phyloP scores from a whole-genome alignment of 1,140 invertebrate genomes.

The Dreissena polymorpha region DNA sequence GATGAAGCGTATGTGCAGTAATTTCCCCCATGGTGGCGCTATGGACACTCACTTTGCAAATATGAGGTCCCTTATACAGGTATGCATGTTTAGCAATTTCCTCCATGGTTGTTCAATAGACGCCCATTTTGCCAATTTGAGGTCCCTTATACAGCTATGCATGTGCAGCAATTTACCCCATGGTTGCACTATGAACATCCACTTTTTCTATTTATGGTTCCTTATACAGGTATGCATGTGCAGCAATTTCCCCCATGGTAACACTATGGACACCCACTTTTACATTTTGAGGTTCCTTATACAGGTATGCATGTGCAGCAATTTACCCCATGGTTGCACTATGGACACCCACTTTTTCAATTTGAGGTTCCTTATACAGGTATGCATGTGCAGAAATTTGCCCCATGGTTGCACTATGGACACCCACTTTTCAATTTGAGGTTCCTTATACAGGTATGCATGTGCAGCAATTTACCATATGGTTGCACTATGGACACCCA shows the following conservation, averaged over 20 bases:
- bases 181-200: no score
- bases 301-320: slow-evolving; percentile 74
- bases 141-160: slow-evolving; percentile 83
- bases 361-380: slow-evolving; percentile 88
- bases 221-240: slow-evolving; percentile 83
- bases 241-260: slow-evolving; percentile 95
- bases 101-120: slow-evolving; percentile 85
- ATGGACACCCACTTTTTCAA: slow-evolving; percentile 98
- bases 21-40: slow-evolving; percentile 95
- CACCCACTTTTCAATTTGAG: no score
- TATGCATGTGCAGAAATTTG: slow-evolving; percentile 41
- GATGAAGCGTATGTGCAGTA: slow-evolving; percentile 93
- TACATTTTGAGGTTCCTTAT: slow-evolving; percentile 93
- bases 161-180: neutral
- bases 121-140: slow-evolving; percentile 96
- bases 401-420: no score
- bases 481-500: slow-evolving; percentile 96
- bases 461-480: slow-evolving; percentile 95
- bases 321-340: neutral
- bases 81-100: slow-evolving; percentile 52
- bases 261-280: slow-evolving; percentile 96
- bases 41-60: slow-evolving; percentile 98
- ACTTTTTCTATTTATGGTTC: no score
- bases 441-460: slow-evolving; percentile 79
- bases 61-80: slow-evolving; percentile 88